Conservation (phyloP, 2,797 vertebrate genomes). For the Sebastes diploproa region DNA sequence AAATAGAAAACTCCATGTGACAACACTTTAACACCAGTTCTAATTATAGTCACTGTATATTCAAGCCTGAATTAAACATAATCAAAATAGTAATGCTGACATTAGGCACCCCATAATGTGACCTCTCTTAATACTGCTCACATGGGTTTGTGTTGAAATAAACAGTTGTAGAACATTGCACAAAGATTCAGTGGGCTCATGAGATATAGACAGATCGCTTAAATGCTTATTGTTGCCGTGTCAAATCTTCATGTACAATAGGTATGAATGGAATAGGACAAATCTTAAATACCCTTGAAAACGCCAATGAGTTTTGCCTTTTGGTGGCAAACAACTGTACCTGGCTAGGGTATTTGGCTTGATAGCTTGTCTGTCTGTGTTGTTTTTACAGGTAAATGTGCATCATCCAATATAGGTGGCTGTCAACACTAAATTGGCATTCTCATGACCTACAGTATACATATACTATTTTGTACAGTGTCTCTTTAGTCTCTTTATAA, state of each 20-base stretch:
- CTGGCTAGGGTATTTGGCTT: background rate
- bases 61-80: background rate
- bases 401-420: background rate
- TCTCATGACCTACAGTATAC: too few species aligned
- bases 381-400: background rate
- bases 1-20: conserved; percentile 5
- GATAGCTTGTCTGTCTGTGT: background rate
- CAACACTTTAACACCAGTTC: background rate
- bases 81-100: background rate
- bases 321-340: background rate
- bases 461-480: background rate
- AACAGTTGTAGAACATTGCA: background rate
- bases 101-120: background rate
- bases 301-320: background rate
- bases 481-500: background rate
- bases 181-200: background rate
- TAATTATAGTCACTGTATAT: background rate
- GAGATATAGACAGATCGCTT: background rate
- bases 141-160: background rate
- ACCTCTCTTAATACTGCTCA: background rate
- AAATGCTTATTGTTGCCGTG: background rate
- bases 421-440: background rate
- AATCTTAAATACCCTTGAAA: background rate
- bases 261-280: background rate
- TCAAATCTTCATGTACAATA: background rate